These are phyloP conservation scores for Sinhomidia bicolor DNA, from an alignment of 2,888 invertebrate genomes.

Conservation along the genomic window DNA sequence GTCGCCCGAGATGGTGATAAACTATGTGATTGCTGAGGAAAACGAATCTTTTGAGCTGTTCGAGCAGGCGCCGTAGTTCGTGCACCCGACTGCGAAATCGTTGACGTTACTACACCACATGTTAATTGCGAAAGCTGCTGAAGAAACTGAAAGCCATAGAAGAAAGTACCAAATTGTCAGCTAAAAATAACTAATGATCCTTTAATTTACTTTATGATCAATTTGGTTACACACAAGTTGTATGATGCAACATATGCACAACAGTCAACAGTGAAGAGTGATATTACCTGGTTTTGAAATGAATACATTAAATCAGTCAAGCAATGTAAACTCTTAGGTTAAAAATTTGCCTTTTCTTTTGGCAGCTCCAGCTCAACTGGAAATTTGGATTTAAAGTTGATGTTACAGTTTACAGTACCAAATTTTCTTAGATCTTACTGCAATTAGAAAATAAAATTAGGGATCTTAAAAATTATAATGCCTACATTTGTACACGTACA, in stretches of 20 bases:
- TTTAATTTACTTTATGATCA: too few relatives aligned
- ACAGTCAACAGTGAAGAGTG: too few relatives aligned
- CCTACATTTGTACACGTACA: too few relatives aligned
- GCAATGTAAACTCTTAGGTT: neutral
- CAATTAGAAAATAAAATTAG: too few relatives aligned
- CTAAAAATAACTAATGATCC: too few relatives aligned
- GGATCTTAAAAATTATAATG: too few relatives aligned
- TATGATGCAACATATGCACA: neutral
- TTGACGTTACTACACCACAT: conserved; percentile 70
- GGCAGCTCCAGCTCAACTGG: neutral
- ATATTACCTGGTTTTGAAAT: conserved; percentile 73
- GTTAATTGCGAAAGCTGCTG: conserved; percentile 75
- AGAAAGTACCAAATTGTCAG: too few relatives aligned
- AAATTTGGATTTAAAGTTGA: too few relatives aligned
- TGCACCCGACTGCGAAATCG: conserved; percentile 72
- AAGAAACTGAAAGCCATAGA: conserved; percentile 67
- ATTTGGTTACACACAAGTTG: too few relatives aligned
- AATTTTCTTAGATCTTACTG: too few relatives aligned
- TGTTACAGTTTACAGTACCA: too few relatives aligned
- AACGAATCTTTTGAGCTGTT: conserved; percentile 67
- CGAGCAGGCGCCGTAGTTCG: conserved; percentile 65
- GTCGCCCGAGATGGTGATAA: neutral
- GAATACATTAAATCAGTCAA: conserved; percentile 70
- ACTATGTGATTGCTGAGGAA: conserved; percentile 27
- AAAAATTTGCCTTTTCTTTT: neutral